A percentile compares a stretch with the other conserved stretches of the same genome.
Conservation (phyloP, 35 echinoderm and acorn worm genomes). For the Hemicentrotus pulcherrimus region DNA sequence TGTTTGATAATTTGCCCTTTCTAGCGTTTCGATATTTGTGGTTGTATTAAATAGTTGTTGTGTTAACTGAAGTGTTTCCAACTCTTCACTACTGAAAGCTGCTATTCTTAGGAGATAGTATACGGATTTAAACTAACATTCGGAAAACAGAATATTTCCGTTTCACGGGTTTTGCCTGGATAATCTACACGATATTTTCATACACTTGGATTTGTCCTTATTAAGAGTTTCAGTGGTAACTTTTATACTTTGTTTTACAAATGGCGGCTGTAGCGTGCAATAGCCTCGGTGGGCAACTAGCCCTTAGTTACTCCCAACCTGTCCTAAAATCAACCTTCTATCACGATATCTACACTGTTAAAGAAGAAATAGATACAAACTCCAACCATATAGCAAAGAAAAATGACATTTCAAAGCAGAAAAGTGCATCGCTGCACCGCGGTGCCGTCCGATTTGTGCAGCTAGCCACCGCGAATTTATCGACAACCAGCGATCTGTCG, state of each 20-base stretch:
- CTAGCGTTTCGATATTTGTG: too few species aligned
- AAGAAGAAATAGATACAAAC: conserved; percentile 36
- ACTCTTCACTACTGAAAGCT: not conserved
- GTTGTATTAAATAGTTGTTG: too few species aligned
- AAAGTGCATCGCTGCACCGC: conserved; percentile 1
- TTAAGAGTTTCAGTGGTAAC: not conserved
- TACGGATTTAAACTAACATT: not conserved
- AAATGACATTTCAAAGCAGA: not conserved
- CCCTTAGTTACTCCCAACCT: conserved; percentile 3
- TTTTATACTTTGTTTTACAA: not conserved
- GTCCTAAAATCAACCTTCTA: conserved; percentile 14
- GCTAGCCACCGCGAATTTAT: not conserved
- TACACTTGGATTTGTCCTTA: not conserved
- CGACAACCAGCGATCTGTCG: conserved; percentile 31
- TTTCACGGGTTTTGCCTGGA: not conserved
- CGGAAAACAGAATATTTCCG: not conserved
- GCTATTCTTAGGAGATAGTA: not conserved
- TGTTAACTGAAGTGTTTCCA: too few species aligned
- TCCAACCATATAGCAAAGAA: conserved; percentile 26
- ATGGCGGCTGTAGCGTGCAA: conserved; percentile 31
- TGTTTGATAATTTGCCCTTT: too few species aligned
- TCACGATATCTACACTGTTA: conserved; percentile 32
- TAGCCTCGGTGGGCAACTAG: conserved; percentile 9
- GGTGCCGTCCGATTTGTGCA: conserved; percentile 8
- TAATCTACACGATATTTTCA: not conserved